Evolutionary conservation across 2,888 invertebrate genomes (phyloP).

Genomic region (Autographa pulchrina): DNA sequence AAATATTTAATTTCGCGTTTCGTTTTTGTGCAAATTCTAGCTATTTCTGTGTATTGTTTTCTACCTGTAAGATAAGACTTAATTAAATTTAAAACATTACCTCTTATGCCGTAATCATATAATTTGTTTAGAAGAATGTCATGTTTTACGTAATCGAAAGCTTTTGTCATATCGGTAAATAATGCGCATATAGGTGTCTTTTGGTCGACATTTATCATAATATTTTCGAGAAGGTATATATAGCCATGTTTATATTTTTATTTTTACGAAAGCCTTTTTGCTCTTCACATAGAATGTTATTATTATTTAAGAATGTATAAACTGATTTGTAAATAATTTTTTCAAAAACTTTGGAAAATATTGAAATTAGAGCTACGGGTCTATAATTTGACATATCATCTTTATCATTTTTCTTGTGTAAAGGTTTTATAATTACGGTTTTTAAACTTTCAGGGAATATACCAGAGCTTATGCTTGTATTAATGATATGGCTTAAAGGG

Average conservation of each 20-base stretch:
- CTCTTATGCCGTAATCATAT: conserved; percentile 5
- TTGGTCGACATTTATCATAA: no score
- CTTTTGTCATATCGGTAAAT: conserved; percentile 12
- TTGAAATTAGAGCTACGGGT: conserved; percentile 8
- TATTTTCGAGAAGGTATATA: no score
- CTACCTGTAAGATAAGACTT: conserved; percentile 11
- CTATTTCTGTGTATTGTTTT: conserved; percentile 6
- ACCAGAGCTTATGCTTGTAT: background rate
- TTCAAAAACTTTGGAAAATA: conserved; percentile 10
- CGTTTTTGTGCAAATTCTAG: background rate
- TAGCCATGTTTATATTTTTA: no score
- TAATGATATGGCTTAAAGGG: background rate
- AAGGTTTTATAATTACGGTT: background rate
- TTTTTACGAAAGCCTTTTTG: no score
- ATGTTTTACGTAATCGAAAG: conserved; percentile 12
- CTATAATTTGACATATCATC: conserved; percentile 6
- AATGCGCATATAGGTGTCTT: background rate
- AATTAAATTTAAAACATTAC: conserved; percentile 4
- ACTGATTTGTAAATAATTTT: background rate
- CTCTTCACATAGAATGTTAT: no score
- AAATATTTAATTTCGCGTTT: background rate
- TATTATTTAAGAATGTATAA: no score
- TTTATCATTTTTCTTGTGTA: conserved; percentile 12
- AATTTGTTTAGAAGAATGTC: conserved; percentile 6
- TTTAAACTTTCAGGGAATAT: conserved; percentile 8